A percentile compares a stretch with the other conserved stretches of the same genome.
Evolutionary conservation across 2,888 invertebrate species (phyloP).

Genomic region (Aproaerema taeniolella): DNA sequence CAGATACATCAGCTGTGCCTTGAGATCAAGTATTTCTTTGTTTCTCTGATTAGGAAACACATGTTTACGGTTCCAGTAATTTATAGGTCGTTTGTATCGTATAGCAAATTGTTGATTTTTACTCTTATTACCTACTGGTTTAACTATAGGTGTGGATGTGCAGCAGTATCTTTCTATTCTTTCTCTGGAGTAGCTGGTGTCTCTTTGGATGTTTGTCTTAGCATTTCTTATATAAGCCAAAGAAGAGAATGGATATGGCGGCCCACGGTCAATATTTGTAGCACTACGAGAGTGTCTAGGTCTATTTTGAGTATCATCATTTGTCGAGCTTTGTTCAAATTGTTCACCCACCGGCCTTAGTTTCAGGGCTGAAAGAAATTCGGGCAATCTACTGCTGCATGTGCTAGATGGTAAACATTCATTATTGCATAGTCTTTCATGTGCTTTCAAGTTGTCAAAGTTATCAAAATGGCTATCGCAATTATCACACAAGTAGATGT

Average conservation of each 20-base stretch:
- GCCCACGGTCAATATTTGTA: slow-evolving; percentile 55
- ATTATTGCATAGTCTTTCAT: slow-evolving; percentile 68
- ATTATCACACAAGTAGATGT: slow-evolving; percentile 85
- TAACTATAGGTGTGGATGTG: slow-evolving; percentile 40
- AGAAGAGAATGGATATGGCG: slow-evolving; percentile 70
- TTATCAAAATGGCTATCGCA: slow-evolving; percentile 85
- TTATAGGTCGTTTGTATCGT: slow-evolving; percentile 61
- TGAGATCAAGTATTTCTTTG: slow-evolving; percentile 58
- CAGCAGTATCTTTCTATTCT: slow-evolving; percentile 66
- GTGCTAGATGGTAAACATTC: slow-evolving; percentile 35
- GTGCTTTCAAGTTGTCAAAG: slow-evolving; percentile 48
- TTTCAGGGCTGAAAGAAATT: slow-evolving; percentile 60
- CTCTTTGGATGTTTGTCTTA: slow-evolving; percentile 47
- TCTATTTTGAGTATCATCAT: slow-evolving; percentile 31
- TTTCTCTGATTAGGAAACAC: slow-evolving; percentile 60
- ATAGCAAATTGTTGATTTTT: slow-evolving; percentile 60
- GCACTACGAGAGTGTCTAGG: slow-evolving; percentile 50
- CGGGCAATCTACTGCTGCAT: slow-evolving; percentile 46
- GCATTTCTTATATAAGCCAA: slow-evolving; percentile 58
- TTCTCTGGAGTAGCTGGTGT: slow-evolving; percentile 52
- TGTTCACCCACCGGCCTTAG: slow-evolving; percentile 38
- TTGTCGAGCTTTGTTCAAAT: slow-evolving; percentile 20
- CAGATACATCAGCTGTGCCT: slow-evolving; percentile 66
- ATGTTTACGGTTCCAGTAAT: slow-evolving; percentile 64
- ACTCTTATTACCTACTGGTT: slow-evolving; percentile 52